A percentile compares a stretch with the other conserved stretches of the same genome.
Evolutionary conservation across 2,797 vertebrate genomes (phyloP).

Genomic region (Hoplostethus mediterraneus): DNA sequence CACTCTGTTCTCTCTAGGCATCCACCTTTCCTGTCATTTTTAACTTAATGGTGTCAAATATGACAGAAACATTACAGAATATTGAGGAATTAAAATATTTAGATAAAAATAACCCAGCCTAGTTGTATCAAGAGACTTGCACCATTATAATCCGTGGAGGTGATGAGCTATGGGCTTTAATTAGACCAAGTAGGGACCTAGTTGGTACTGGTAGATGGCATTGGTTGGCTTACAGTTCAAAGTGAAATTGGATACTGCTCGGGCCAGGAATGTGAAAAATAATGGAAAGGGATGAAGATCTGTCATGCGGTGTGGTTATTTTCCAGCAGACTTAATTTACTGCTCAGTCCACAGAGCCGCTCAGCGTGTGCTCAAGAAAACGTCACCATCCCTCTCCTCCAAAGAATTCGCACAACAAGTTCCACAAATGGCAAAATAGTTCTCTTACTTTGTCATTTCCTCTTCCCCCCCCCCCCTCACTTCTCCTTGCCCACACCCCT

Average conservation of each 20-base stretch:
- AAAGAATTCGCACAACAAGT: conserved; percentile 61
- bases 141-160: background rate
- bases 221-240: conserved; percentile 43
- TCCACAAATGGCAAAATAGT: conserved; percentile 81
- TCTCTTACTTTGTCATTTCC: conserved; percentile 82
- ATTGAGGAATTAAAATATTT: background rate
- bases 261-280: conserved; percentile 70
- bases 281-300: conserved; percentile 72
- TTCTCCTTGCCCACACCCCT: conserved; percentile 39
- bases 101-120: background rate
- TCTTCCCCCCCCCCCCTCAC: conserved; percentile 48
- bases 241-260: conserved; percentile 64
- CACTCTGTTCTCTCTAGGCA: background rate
- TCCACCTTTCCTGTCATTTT: background rate
- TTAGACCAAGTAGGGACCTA: conserved; percentile 28
- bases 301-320: conserved; percentile 65
- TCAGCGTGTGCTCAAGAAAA: conserved; percentile 52
- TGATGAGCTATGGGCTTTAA: conserved; percentile 19
- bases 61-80: background rate
- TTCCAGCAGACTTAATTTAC: conserved; percentile 72
- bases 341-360: conserved; percentile 37
- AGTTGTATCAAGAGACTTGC: background rate
- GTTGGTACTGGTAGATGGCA: conserved; percentile 52
- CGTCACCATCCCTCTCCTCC: conserved; percentile 50
- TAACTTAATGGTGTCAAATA: background rate